Conservation (phyloP, 2,797 vertebrate genomes). For the Gephyroberyx darwinii region DNA sequence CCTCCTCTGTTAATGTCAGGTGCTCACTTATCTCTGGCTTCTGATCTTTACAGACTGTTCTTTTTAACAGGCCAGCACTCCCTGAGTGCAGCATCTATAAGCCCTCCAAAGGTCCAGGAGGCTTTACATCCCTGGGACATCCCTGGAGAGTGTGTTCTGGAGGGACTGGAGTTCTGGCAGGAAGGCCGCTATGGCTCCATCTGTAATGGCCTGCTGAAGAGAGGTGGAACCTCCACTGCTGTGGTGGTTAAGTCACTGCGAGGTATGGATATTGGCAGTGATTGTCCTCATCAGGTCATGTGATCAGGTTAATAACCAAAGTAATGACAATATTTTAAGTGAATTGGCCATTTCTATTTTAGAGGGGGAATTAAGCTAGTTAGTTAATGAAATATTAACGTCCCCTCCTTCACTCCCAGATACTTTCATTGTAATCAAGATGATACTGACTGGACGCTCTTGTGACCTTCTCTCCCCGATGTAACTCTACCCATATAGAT, state of each 20-base stretch:
- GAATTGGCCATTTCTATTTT: too few relatives aligned
- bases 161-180: constrained; percentile 69
- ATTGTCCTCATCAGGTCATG: background rate
- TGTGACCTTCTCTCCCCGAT: background rate
- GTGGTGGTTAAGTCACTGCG: constrained; percentile 73
- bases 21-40: background rate
- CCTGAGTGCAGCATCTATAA: constrained; percentile 15
- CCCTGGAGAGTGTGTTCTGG: constrained; percentile 59
- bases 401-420: background rate
- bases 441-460: background rate
- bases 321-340: too few relatives aligned
- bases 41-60: background rate
- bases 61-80: constrained; percentile 48
- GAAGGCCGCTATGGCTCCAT: constrained; percentile 69
- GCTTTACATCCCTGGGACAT: constrained; percentile 71
- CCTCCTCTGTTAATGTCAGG: background rate
- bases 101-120: constrained; percentile 31
- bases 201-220: constrained; percentile 70
- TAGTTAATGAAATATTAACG: too few relatives aligned
- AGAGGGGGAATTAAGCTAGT: background rate
- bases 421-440: background rate
- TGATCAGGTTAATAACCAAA: background rate
- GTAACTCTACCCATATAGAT: constrained; percentile 40
- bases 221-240: constrained; percentile 45
- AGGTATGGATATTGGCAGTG: constrained; percentile 50